Evolutionary conservation across 2,113 vertebrate species (phyloP).

Genomic region (Hemibagrus wyckioides): DNA sequence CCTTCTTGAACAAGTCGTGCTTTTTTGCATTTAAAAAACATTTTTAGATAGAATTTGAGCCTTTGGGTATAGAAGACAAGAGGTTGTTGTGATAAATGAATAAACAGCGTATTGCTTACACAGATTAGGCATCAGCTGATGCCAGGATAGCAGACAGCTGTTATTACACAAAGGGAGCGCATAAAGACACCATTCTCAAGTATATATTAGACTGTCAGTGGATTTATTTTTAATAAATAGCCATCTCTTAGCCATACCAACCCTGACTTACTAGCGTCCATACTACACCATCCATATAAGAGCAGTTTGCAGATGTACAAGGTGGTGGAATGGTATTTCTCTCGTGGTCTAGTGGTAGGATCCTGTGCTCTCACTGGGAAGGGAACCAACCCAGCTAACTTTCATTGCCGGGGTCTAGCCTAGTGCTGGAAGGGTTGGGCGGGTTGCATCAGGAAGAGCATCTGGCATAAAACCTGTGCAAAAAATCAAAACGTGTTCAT

Average conservation of each 20-base stretch:
- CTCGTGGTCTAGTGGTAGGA: too few relatives aligned
- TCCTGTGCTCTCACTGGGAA: too few relatives aligned
- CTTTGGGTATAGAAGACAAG: conserved; percentile 22
- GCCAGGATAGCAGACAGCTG: background rate
- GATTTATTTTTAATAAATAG: background rate
- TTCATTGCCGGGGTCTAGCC: too few relatives aligned
- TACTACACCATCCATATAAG: background rate
- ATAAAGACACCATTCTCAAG: background rate
- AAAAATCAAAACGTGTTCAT: too few relatives aligned
- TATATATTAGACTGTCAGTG: background rate
- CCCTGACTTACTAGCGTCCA: background rate
- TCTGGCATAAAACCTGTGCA: too few relatives aligned
- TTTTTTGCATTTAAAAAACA: background rate
- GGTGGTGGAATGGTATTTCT: background rate
- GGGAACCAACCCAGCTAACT: too few relatives aligned
- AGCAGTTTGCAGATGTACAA: background rate
- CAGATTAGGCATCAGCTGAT: conserved; percentile 32
- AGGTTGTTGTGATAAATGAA: conserved; percentile 21
- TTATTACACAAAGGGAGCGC: background rate
- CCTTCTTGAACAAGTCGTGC: background rate
- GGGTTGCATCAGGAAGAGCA: too few relatives aligned
- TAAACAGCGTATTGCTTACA: conserved; percentile 18
- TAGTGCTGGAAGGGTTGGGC: too few relatives aligned
- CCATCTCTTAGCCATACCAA: background rate
- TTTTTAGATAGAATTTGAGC: background rate